These are phyloP conservation scores for Homalodisca vitripennis DNA, from an alignment of 1,140 invertebrate species.

Conservation along the genomic window DNA sequence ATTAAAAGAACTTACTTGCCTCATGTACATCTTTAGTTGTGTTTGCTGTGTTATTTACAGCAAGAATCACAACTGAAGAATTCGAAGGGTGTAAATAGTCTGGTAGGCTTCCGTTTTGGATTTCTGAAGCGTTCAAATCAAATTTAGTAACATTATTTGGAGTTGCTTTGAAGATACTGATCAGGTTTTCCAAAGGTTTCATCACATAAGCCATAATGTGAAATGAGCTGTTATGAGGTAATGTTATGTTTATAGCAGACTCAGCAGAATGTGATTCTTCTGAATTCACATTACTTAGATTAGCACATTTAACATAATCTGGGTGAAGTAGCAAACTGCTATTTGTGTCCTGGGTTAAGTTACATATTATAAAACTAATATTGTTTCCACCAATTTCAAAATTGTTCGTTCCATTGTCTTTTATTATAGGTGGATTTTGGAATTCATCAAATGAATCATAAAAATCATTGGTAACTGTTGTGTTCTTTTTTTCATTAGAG, in stretches of 20 bases:
- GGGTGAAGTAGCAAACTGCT: neutral
- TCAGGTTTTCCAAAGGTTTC: conserved; percentile 7
- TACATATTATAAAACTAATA: neutral
- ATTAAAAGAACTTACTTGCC: conserved; percentile 12
- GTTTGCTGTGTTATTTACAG: neutral
- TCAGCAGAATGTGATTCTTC: too few relatives aligned
- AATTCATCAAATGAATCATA: too few relatives aligned
- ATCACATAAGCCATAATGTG: conserved; percentile 13
- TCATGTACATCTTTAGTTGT: neutral
- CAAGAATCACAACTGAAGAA: neutral
- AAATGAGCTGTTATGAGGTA: neutral
- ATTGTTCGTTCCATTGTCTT: too few relatives aligned
- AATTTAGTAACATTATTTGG: conserved; percentile 3
- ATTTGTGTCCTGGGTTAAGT: neutral
- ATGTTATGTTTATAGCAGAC: neutral
- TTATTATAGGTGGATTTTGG: too few relatives aligned
- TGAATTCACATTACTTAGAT: too few relatives aligned
- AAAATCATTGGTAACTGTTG: too few relatives aligned
- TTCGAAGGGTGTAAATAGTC: neutral
- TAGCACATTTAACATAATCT: too few relatives aligned
- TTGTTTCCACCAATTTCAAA: neutral
- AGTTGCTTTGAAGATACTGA: neutral
- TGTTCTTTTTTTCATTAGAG: too few relatives aligned
- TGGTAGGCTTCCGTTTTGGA: conserved; percentile 6
- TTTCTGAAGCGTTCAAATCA: neutral